Percentiles rank a stretch among this genome's conserved stretches.
phyloP scores from a whole-genome alignment of 2,113 vertebrate species.

The Platycercus adscitus region DNA sequence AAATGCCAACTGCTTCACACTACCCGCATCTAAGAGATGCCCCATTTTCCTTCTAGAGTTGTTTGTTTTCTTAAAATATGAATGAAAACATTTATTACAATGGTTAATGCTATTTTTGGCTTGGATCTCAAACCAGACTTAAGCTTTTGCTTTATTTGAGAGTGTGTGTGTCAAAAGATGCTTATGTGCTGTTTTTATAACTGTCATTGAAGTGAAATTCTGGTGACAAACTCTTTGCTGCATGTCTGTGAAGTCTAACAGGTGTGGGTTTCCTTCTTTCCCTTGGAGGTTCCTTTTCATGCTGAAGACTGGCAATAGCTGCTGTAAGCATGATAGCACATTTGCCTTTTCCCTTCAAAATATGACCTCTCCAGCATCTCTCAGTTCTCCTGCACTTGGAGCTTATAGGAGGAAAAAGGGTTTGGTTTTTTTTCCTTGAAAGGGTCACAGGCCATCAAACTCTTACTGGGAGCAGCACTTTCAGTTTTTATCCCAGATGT shows the following conservation, averaged over 20 bases:
- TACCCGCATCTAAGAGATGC: neutral
- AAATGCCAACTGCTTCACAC: neutral
- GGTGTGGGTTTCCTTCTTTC: neutral
- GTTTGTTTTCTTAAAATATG: neutral
- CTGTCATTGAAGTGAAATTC: neutral
- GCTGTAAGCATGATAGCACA: neutral
- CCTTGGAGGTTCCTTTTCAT: neutral
- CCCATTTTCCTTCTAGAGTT: neutral
- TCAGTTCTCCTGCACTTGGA: neutral
- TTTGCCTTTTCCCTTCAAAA: neutral
- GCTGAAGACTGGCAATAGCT: neutral
- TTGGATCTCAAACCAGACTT: neutral
- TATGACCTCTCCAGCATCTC: rapidly evolving
- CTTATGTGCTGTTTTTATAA: neutral
- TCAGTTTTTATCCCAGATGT: neutral
- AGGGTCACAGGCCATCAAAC: neutral
- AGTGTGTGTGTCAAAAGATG: neutral
- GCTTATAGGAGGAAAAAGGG: neutral
- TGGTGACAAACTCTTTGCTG: neutral
- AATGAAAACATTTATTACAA: neutral
- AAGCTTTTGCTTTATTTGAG: neutral
- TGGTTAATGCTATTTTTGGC: neutral
- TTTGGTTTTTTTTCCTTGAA: neutral
- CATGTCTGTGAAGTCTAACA: neutral
- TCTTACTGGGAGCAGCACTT: neutral